phyloP scores from a whole-genome alignment of 2,888 invertebrate species.

The Formica aserva region DNA sequence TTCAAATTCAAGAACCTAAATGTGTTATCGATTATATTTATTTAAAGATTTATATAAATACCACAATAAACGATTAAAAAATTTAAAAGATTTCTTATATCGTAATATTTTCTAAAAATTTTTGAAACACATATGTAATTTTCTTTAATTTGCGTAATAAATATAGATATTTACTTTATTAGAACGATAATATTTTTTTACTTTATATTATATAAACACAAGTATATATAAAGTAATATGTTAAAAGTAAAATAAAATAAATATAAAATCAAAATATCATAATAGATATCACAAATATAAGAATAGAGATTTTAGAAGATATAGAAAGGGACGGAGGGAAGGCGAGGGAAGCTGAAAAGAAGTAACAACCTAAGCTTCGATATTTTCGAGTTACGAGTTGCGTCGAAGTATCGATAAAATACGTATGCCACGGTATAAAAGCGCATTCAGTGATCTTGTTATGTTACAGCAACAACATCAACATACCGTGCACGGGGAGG shows the following conservation, averaged over 20 bases:
- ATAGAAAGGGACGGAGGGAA: not conserved
- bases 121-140: not conserved
- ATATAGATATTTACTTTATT: not conserved
- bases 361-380: slow-evolving; percentile 35
- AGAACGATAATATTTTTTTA: not conserved
- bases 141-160: not conserved
- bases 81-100: not conserved
- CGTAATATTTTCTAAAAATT: not conserved
- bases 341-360: not conserved
- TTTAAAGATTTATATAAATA: not conserved
- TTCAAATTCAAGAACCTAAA: not conserved
- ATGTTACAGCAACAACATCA: slow-evolving; percentile 81
- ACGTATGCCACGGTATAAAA: slow-evolving; percentile 33
- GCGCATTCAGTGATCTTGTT: slow-evolving; percentile 56
- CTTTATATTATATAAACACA: not conserved
- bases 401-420: slow-evolving; percentile 43
- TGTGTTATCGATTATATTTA: not conserved
- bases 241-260: not conserved
- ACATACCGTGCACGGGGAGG: slow-evolving; percentile 91
- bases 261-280: not conserved
- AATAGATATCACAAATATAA: not conserved
- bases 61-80: not conserved
- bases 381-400: slow-evolving; percentile 38
- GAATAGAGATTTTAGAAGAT: not conserved
- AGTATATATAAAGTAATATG: not conserved